Base-by-base conservation (phyloP, 2,888 invertebrate genomes). In the Ligdia adustata region DNA sequence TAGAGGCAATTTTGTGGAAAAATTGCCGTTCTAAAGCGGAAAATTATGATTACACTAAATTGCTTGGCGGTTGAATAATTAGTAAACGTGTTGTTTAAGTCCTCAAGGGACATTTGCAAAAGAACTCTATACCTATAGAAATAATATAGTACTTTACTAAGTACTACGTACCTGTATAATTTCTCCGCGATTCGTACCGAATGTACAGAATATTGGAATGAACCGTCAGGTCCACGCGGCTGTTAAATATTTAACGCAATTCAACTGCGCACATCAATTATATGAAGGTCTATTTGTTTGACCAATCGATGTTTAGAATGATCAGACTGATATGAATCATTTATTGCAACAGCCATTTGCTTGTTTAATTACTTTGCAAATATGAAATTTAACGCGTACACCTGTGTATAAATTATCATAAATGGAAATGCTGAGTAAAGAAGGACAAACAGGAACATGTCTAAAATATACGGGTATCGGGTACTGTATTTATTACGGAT, bases 221-320 rank as follows among this genome's bases (percentile, higher is more conserved):
- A 52, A 53, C 49, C 46, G 48, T 47, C 52, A 38, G 46, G 44
- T 55, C 45, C 49, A 39, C 40, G 55, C 53, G 55, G 57, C 55
- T 57, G 43, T 39, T 60, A 57, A 60, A 60, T 60, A 60, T 60
- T 57, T 55, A 55, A 60, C 60, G 53, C 55, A 53, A 55, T 57
- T 53, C 57, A 60, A 41, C 60, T 55, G 47, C 51, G 44, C 32
- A 51, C 47, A 55, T 60, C 57, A 55, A 57, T 60, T 55, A 57
- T 47, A 49, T 55, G 57, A 31, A 37, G 41, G 51, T 48, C 29
- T 42, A 45, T 52, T 51, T 55, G 55, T 51, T 31, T 42, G 45
- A 53, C 44, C 50, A 55, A 53, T 52, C 49, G 45, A 37, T 52
- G 56, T 51, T 59, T 53, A 55, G 60, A 55, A 55, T 53, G 44